Evolutionary conservation across 2,888 invertebrate species (phyloP), one percentile per base, ranked within the genome.

Genomic region (Lordiphosa fenestrarum): DNA sequence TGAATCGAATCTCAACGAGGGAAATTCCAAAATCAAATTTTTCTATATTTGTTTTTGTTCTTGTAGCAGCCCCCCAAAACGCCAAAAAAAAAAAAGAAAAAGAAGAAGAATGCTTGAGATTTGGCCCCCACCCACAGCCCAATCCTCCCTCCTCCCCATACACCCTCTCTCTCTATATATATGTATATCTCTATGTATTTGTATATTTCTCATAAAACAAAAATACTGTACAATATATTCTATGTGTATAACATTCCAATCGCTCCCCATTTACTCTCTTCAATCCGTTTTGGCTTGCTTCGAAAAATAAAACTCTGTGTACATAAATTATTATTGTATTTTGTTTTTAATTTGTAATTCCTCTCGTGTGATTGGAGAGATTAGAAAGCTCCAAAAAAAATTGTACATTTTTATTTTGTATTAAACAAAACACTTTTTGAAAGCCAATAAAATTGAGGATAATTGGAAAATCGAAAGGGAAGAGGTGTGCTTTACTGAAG

Each of bases 311-410:
- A 83, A 19, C 19, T 77, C 83, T 44, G 33, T 44, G 82, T 81
- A 81, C 66, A 81, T 81, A 81, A 84, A 81, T 84, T 84, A 64
- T 55, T 63, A 84, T 81, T 81, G 81, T 80, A 80, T 84, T 80
- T 80, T 83, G 30, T 30, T 30, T 30, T 30, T 30, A 30, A 30
- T 30, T 30, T 30, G 30, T 30, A 30, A 30, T 30, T 30, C 30
- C 9, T 30, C 9, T 2, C 30, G 65, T 70, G 78, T 66, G 66
- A 82, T 25, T 44, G 30, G 42, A 82, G 74, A 82, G 78, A 65
- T 70, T 81, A 81, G 72, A 74, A 78, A 82, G 63, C 75, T 76
- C 7, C 25, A 25, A 71, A 67, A 25, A 71, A 67, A 83, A 73
- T 73, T 83, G 84, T 83, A 83, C 33, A 68, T 67, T 68, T 66